Evolutionary conservation across 2,113 vertebrate genomes (phyloP).

Genomic region (Embiotoca jacksoni): DNA sequence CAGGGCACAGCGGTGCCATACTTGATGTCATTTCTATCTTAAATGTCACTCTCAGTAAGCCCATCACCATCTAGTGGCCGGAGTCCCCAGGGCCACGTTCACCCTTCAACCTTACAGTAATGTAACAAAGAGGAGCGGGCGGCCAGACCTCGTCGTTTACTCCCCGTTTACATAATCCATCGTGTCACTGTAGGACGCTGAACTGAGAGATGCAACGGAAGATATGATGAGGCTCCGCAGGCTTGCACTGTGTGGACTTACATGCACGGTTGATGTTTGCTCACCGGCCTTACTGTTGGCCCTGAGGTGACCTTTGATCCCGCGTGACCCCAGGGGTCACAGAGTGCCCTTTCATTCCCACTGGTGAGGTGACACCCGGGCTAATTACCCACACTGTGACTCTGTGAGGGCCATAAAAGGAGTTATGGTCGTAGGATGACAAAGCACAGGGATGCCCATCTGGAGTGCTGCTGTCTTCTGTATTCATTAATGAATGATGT

Average conservation of each 20-base stretch:
- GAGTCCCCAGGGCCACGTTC: conserved; percentile 68
- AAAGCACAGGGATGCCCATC: conserved; percentile 60
- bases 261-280: conserved; percentile 30
- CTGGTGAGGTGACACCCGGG: conserved; percentile 61
- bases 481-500: conserved; percentile 40
- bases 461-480: conserved; percentile 45
- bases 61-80: conserved; percentile 58
- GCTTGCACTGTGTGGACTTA: conserved; percentile 1
- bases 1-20: conserved; percentile 68
- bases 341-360: conserved; percentile 69
- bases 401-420: conserved; percentile 69
- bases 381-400: conserved; percentile 77
- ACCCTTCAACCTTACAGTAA: conserved; percentile 78
- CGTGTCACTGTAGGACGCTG: conserved; percentile 60
- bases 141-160: conserved; percentile 65
- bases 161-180: conserved; percentile 71
- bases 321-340: conserved; percentile 65
- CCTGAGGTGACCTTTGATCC: conserved; percentile 74
- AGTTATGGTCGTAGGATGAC: conserved; percentile 69
- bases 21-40: conserved; percentile 75
- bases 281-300: conserved; percentile 52
- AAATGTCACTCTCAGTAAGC: conserved; percentile 78
- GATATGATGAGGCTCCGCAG: conserved; percentile 52
- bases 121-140: conserved; percentile 63
- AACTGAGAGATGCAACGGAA: conserved; percentile 49